Conservation (phyloP, 2,113 vertebrate species). For the Merops nubicus region DNA sequence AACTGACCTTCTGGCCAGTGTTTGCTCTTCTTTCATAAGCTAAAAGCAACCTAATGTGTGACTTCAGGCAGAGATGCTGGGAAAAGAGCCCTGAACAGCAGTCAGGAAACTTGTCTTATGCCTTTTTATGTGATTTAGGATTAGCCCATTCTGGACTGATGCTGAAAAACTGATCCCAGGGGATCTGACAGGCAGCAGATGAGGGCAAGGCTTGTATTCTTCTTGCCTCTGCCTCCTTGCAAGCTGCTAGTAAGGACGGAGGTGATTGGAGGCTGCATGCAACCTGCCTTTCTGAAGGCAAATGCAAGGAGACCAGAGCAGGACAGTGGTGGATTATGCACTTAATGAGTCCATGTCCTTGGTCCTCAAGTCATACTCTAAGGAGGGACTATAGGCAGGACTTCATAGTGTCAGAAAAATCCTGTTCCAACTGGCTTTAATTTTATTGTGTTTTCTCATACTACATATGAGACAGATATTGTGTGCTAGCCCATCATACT, state of each 20-base stretch:
- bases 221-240: background rate
- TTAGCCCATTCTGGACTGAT: background rate
- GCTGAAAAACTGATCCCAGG: background rate
- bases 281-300: background rate
- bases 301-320: background rate
- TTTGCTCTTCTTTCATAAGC: conserved; percentile 4
- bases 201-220: background rate
- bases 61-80: background rate
- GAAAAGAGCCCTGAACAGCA: background rate
- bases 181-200: background rate
- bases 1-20: background rate
- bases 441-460: background rate
- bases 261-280: background rate
- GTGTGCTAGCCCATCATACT: background rate
- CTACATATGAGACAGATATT: background rate
- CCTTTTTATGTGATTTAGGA: background rate
- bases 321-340: accelerated
- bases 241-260: background rate
- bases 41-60: background rate
- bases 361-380: background rate
- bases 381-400: background rate
- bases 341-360: background rate
- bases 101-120: background rate
- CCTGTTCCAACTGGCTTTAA: background rate
- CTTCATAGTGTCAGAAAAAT: background rate